A percentile compares a stretch with the other conserved stretches of the same genome.
Evolutionary conservation across 2,113 vertebrate genomes (phyloP).

Genomic region (Pluvialis apricaria): DNA sequence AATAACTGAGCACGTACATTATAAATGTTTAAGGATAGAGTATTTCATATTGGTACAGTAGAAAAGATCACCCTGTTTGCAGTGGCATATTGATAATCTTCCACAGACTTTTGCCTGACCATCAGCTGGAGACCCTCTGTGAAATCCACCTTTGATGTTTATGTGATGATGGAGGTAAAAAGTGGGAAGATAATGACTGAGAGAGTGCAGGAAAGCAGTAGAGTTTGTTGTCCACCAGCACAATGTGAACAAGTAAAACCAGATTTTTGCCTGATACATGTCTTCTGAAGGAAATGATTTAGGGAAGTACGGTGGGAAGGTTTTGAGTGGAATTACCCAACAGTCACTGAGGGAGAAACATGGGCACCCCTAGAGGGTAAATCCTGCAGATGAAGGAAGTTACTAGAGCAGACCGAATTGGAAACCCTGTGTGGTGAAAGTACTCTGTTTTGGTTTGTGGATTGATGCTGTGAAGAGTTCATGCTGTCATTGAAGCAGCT

Average conservation of each 20-base stretch:
- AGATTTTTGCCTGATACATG: not conserved
- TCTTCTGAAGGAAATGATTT: not conserved
- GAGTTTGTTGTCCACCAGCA: not conserved
- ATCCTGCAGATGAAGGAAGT: not conserved
- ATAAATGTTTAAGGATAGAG: not conserved
- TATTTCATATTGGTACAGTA: not conserved
- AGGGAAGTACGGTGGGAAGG: not conserved
- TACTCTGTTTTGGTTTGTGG: not conserved
- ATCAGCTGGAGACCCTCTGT: not conserved
- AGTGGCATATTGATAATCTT: not conserved
- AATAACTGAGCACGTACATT: not conserved
- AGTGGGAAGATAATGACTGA: not conserved
- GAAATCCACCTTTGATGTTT: not conserved
- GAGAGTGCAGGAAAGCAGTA: not conserved
- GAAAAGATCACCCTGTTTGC: not conserved
- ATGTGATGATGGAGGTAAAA: not conserved
- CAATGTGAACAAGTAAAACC: not conserved
- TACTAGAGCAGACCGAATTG: not conserved
- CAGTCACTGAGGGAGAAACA: not conserved
- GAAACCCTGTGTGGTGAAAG: not conserved
- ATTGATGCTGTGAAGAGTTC: not conserved
- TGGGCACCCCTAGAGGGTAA: not conserved
- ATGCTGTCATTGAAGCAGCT: not conserved
- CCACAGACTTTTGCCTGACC: not conserved
- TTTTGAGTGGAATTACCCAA: not conserved